A percentile compares a stretch with the other conserved stretches of the same genome.
phyloP scores from a whole-genome alignment of 2,888 invertebrate genomes.

The Trissolcus brochymenae region DNA sequence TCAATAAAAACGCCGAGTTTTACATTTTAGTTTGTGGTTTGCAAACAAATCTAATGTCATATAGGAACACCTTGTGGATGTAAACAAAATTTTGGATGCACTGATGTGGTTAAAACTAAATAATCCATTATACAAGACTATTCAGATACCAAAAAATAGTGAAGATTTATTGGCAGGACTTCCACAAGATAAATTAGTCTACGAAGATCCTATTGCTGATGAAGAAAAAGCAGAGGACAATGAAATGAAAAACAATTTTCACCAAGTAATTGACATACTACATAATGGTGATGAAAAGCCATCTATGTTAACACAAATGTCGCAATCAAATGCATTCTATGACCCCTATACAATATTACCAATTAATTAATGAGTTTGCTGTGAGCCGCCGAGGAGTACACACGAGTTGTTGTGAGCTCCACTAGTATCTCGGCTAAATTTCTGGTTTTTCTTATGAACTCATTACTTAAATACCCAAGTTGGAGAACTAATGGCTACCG shows the following conservation, averaged over 20 bases:
- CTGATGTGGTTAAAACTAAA: neutral
- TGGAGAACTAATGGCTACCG: too few relatives aligned
- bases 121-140: constrained; percentile 1
- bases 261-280: too few relatives aligned
- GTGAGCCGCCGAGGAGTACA: too few relatives aligned
- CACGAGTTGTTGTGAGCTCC: too few relatives aligned
- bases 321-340: constrained; percentile 37
- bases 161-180: neutral
- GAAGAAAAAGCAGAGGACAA: neutral
- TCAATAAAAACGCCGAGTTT: too few relatives aligned
- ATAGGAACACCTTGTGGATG: neutral
- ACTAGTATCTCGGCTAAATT: too few relatives aligned
- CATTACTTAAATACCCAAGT: too few relatives aligned
- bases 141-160: neutral
- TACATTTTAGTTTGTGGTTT: too few relatives aligned
- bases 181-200: neutral
- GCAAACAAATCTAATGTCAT: neutral
- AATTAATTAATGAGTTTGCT: too few relatives aligned
- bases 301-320: constrained; percentile 3
- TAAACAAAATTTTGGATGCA: neutral
- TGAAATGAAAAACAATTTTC: too few relatives aligned
- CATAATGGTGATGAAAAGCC: neutral
- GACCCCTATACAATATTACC: constrained; percentile 50
- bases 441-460: too few relatives aligned
- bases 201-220: neutral